Evolutionary conservation across 2,888 invertebrate species (phyloP).

Genomic region (Drosophila basisetae): DNA sequence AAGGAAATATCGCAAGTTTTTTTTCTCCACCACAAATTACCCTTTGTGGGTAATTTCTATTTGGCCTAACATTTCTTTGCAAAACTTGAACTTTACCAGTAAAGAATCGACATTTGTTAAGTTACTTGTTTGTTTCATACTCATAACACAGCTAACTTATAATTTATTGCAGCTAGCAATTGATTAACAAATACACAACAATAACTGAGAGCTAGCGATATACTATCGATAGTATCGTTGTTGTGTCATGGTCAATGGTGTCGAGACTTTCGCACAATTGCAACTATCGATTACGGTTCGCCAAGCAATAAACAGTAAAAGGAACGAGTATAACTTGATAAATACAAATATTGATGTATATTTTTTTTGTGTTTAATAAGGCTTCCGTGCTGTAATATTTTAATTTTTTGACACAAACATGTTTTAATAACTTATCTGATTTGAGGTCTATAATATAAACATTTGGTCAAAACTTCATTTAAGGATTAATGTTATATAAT

Average conservation of each 20-base stretch:
- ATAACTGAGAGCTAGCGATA: too few relatives aligned
- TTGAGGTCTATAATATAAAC: constrained; percentile 15
- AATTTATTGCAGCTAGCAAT: not conserved
- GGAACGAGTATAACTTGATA: not conserved
- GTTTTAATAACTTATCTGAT: constrained; percentile 33
- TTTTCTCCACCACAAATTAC: not conserved
- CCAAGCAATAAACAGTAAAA: not conserved
- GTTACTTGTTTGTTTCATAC: not conserved
- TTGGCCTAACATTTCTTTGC: not conserved
- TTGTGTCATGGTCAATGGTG: not conserved
- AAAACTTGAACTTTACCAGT: not conserved
- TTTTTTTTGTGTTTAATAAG: not conserved
- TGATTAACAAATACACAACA: not conserved
- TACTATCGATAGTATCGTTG: constrained; percentile 2
- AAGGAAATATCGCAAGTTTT: too few relatives aligned
- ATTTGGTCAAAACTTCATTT: constrained; percentile 8
- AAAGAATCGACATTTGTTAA: not conserved
- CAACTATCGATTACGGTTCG: not conserved
- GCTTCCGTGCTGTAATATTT: not conserved
- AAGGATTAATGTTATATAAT: constrained; percentile 3
- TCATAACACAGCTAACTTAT: not conserved
- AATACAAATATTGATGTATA: not conserved
- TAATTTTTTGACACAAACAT: constrained; percentile 2
- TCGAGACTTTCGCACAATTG: not conserved
- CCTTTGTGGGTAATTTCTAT: not conserved